phyloP scores from a whole-genome alignment of 2,888 invertebrate genomes.

The Rhagonycha fulva region DNA sequence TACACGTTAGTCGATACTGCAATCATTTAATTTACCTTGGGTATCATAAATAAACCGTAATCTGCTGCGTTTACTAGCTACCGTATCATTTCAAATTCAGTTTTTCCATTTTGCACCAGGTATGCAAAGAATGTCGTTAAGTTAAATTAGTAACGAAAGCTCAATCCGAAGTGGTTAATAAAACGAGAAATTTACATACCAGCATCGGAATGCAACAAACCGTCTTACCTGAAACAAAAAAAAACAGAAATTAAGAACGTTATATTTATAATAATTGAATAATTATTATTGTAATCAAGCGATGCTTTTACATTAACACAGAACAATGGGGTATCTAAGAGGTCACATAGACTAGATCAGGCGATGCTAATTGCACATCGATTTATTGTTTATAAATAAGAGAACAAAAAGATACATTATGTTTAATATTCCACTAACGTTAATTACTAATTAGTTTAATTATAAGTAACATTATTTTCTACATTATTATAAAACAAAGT shows the following conservation, averaged over 20 bases:
- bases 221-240: neutral
- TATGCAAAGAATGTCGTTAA: neutral
- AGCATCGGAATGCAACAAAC: neutral
- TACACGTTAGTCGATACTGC: neutral
- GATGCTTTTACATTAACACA: too few species aligned
- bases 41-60: slow-evolving; percentile 3
- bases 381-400: too few species aligned
- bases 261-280: too few species aligned
- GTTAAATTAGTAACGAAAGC: neutral
- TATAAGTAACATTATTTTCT: too few species aligned
- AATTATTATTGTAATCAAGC: too few species aligned
- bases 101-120: neutral
- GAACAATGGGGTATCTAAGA: too few species aligned
- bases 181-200: neutral
- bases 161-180: neutral
- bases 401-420: too few species aligned
- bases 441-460: too few species aligned
- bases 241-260: neutral
- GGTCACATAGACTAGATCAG: too few species aligned
- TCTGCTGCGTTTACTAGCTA: neutral
- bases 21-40: slow-evolving; percentile 5
- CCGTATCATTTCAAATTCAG: neutral
- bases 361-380: too few species aligned
- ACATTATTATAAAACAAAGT: too few species aligned
- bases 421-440: too few species aligned